Base-by-base conservation (phyloP, 2,888 invertebrate species). In the Pollenia labialis region DNA sequence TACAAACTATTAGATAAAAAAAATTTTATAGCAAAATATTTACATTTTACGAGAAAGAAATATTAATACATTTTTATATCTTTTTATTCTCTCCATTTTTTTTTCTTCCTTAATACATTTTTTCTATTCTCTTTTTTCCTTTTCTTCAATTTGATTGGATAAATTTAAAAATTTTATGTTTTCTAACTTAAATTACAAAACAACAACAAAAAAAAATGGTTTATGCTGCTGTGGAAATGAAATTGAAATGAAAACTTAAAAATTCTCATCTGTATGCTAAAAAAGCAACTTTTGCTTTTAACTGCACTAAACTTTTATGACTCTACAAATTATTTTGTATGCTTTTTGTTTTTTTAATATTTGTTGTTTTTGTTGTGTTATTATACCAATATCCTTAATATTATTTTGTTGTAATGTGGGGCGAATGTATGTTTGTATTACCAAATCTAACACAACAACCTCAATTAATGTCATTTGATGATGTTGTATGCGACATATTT, bases 401-500 rank as follows among this genome's bases (percentile, higher is more conserved):
- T 16, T 46, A 11, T 32, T 54, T 62, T 14, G 12, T 62, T 48
- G 14, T 58, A 32, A 58, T 14, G 74, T 42, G 32, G 40, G 52
- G 14, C 18, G 16, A 16, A 54, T 16, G 18, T 71, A 44, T 71
- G 56, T 56, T 46, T 72, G 12, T 48, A 2, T 75, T 32, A 12
- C 14, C 32, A 60, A 75, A 82, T 64, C 58, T 42, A 50, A 62
- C 12, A 81, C 32, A 50, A 76, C 64, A 66, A 81, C 32, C 64
- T 71, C 52, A 72, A 68, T 81, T 82, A 79, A 85, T 46, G 52
- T 74, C 60, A 71, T 80, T 52, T 84, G 48, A 42, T 84, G 48
- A 42, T 76, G 68, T 62, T 54, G 52, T 69, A 60, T 77, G 87
- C 56, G 75, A 72, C 72, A 83, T 75, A 66, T 88, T 83, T 88